phyloP scores from a whole-genome alignment of 2,113 vertebrate species.

The Myiagra hebetior region DNA sequence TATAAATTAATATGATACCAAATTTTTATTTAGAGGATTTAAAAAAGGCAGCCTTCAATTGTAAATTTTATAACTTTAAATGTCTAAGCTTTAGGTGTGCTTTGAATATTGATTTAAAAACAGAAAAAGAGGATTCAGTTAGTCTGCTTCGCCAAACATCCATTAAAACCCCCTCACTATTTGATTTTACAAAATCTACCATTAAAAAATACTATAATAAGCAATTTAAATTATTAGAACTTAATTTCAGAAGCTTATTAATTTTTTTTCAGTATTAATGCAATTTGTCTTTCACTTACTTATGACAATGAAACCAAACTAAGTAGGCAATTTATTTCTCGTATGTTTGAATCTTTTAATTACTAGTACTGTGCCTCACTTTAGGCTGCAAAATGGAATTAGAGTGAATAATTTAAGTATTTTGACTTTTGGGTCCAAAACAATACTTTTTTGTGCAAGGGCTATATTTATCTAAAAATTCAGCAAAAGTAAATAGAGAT shows the following conservation, averaged over 20 bases:
- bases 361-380: neutral
- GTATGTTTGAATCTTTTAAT: neutral
- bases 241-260: neutral
- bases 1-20: neutral
- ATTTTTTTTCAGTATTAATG: neutral
- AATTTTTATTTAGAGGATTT: neutral
- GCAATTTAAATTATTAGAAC: neutral
- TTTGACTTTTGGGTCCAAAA: neutral
- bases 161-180: neutral
- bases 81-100: neutral
- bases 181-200: neutral
- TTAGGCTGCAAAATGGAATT: neutral
- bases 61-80: neutral
- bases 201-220: neutral
- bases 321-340: neutral
- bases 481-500: neutral
- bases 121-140: neutral
- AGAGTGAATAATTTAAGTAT: neutral
- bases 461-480: neutral
- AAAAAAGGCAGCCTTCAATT: neutral
- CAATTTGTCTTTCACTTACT: neutral
- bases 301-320: neutral
- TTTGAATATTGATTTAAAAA: neutral
- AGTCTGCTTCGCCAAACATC: neutral
- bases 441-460: neutral